Conservation (phyloP, 2,888 invertebrate genomes). For the Oxyteleia sp. region DNA sequence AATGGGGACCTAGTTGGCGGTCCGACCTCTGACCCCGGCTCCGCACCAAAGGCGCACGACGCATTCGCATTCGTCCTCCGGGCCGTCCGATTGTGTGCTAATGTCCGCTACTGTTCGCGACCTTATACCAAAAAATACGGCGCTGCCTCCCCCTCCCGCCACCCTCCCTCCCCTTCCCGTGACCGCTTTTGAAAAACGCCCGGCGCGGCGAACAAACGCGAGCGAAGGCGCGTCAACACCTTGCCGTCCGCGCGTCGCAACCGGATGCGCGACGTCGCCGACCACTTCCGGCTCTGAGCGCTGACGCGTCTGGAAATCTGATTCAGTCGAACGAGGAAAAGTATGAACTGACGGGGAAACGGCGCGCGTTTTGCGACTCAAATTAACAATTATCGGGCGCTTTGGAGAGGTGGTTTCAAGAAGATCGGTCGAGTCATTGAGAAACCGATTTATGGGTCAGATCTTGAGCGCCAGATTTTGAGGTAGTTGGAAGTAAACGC, state of each 20-base stretch:
- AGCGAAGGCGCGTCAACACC: slow-evolving; percentile 39
- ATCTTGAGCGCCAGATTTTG: too few species aligned
- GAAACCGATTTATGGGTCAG: too few species aligned
- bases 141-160: slow-evolving; percentile 22
- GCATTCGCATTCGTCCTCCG: slow-evolving; percentile 84
- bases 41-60: slow-evolving; percentile 77
- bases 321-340: slow-evolving; percentile 20
- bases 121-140: slow-evolving; percentile 72
- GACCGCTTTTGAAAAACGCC: slow-evolving; percentile 54
- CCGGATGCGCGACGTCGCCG: slow-evolving; percentile 62
- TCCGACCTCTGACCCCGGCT: slow-evolving; percentile 85
- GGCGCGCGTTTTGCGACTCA: too few species aligned
- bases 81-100: slow-evolving; percentile 87
- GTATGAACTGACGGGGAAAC: not conserved
- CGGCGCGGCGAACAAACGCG: slow-evolving; percentile 58
- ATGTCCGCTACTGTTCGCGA: slow-evolving; percentile 83
- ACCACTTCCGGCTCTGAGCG: slow-evolving; percentile 52
- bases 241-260: slow-evolving; percentile 26
- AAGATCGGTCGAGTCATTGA: too few species aligned
- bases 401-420: too few species aligned
- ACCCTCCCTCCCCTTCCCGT: slow-evolving; percentile 16
- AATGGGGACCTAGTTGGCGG: slow-evolving; percentile 87
- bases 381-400: too few species aligned
- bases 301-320: slow-evolving; percentile 58
- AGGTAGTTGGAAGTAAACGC: too few species aligned